A percentile compares a stretch with the other conserved stretches of the same genome.
Evolutionary conservation across 1,140 invertebrate genomes (phyloP).

Genomic region (Aricia agestis): DNA sequence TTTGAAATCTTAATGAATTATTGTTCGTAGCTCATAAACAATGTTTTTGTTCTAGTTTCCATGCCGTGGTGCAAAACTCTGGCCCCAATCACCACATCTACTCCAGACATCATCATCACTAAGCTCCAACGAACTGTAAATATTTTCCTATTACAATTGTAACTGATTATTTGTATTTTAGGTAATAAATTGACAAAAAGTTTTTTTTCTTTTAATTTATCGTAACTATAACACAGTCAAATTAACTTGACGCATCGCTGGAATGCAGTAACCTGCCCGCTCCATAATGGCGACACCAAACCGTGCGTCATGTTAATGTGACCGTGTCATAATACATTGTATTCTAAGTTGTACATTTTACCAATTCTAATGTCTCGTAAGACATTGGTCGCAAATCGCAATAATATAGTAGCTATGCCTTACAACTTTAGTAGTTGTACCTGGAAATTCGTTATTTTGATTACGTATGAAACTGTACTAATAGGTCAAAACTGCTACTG

Average conservation of each 20-base stretch:
- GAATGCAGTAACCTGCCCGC: too few relatives aligned
- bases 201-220: not conserved
- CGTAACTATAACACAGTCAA: too few relatives aligned
- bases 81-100: slow-evolving; percentile 40
- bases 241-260: too few relatives aligned
- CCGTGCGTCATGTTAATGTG: too few relatives aligned
- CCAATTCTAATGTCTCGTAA: too few relatives aligned
- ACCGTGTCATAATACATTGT: not conserved
- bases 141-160: not conserved
- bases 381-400: too few relatives aligned
- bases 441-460: not conserved
- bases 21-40: slow-evolving; percentile 23
- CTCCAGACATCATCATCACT: slow-evolving; percentile 49
- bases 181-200: not conserved
- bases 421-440: not conserved
- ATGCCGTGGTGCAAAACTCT: slow-evolving; percentile 79
- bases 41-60: slow-evolving; percentile 47
- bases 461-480: not conserved
- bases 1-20: slow-evolving; percentile 33
- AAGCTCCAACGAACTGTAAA: slow-evolving; percentile 2
- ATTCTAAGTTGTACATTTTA: too few relatives aligned
- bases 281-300: too few relatives aligned
- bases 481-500: not conserved
- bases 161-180: slow-evolving; percentile 5
- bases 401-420: too few relatives aligned